A percentile compares a stretch with the other conserved stretches of the same genome.
phyloP scores from a whole-genome alignment of 2,113 vertebrate species.

The Chelonoidis abingdonii region DNA sequence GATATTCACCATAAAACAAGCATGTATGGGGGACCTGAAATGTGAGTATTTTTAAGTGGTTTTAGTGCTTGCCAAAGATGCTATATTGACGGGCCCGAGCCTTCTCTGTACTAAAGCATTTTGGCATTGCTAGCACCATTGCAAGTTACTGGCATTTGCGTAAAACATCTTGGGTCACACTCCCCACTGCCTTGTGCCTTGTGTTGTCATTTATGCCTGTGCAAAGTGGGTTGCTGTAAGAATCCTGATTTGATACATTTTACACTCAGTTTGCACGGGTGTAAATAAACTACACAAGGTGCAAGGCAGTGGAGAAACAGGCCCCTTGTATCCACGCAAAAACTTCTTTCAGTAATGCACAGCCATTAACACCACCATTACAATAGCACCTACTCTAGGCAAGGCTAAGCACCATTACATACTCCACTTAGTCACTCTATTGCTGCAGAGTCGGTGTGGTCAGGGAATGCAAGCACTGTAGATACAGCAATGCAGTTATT shows the following conservation, averaged over 20 bases:
- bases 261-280: not conserved
- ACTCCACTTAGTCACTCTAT: not conserved
- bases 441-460: not conserved
- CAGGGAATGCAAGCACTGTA: not conserved
- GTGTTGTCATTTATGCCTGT: not conserved
- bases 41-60: slow-evolving; percentile 68
- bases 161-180: not conserved
- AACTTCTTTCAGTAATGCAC: not conserved
- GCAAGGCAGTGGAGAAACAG: not conserved
- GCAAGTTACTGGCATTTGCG: not conserved
- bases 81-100: not conserved
- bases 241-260: not conserved
- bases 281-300: not conserved
- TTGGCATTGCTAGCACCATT: not conserved
- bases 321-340: not conserved
- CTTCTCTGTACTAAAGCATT: not conserved
- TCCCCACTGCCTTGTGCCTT: not conserved
- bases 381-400: not conserved
- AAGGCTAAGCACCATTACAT: not conserved
- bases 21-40: slow-evolving; percentile 14
- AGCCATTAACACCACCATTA: not conserved
- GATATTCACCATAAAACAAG: slow-evolving; percentile 94
- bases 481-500: not conserved
- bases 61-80: not conserved
- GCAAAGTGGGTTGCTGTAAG: not conserved